Evolutionary conservation across 2,888 invertebrate genomes (phyloP), one percentile per base, ranked within the genome.

Genomic region (Ophonus ardosiacus): DNA sequence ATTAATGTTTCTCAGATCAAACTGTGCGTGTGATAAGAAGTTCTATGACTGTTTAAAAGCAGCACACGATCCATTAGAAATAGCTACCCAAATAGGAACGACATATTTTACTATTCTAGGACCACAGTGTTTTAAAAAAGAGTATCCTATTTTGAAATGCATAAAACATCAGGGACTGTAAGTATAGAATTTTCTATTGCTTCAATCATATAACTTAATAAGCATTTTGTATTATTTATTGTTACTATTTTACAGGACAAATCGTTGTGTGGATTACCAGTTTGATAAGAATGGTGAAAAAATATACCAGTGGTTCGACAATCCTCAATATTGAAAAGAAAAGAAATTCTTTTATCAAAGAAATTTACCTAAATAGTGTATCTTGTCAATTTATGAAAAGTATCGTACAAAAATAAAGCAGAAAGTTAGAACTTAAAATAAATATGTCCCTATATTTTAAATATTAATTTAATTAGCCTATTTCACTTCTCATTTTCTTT

Each of bases 21-120:
- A 94, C 89, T 96, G 96, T 90, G 92, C 93, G 74, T 96, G 96
- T 88, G 96, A 96, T 90, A 88, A 90, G 0, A 92, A 92, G 87
- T 96, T 96, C 90, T 93, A 94, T 18, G 90, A 51, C 43, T 51
- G 43, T 13, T 51, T 51, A 13, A 31, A 31, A 31, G 5, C 31
- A 31, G 0, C 31, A 5, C 0, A 31, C 6, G 31, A 5, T 31
- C 1, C 6, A 31, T 31, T 31, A 31, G 4, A 5, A 31, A 5
- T 31, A 31, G 31, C 3, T 31, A 5, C 6, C 3, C 31, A 31
- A 31, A 31, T 31, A 31, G 31, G 31, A 31, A 31, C 31, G 31
- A 31, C 31, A 31, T 31, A 31, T 31, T 31, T 31, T 6, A 31
- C 31, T 6, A 5, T 31, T 31, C 6, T 31, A 31, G 31, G 31